Evolutionary conservation across 2,113 vertebrate species (phyloP).

Genomic region (Chaetodon auriga): DNA sequence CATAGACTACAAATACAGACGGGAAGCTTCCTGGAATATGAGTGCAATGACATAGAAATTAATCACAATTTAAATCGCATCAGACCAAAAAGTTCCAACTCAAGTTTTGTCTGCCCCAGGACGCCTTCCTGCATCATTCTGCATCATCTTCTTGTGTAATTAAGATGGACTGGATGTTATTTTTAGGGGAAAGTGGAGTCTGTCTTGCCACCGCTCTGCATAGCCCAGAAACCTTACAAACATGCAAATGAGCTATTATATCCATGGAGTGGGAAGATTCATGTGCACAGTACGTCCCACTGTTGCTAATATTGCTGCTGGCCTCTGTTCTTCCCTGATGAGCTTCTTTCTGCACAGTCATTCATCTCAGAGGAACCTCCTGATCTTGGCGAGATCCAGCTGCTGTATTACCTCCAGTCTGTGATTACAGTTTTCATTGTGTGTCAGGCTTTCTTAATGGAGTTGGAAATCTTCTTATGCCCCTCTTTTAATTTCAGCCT

Average conservation of each 20-base stretch:
- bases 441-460: not conserved
- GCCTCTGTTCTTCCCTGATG: slow-evolving; percentile 36
- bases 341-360: slow-evolving; percentile 31
- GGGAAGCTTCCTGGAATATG: not conserved
- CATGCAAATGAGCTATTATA: slow-evolving; percentile 55
- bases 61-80: not conserved
- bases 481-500: not conserved
- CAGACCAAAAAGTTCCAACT: slow-evolving; percentile 11
- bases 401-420: slow-evolving; percentile 21
- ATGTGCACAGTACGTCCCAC: not conserved
- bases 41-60: not conserved
- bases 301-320: slow-evolving; percentile 37
- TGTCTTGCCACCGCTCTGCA: slow-evolving; percentile 54
- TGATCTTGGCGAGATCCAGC: slow-evolving; percentile 27
- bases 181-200: slow-evolving; percentile 51
- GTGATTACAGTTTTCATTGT: slow-evolving; percentile 28
- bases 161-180: slow-evolving; percentile 56
- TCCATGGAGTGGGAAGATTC: slow-evolving; percentile 3
- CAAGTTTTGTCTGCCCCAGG: not conserved
- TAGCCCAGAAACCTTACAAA: slow-evolving; percentile 56
- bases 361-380: slow-evolving; percentile 51
- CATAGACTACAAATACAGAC: not conserved
- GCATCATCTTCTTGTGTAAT: slow-evolving; percentile 63
- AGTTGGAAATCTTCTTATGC: not conserved
- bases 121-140: not conserved